Evolutionary conservation across 2,113 vertebrate species (phyloP).

Genomic region (Catharus fuscescens): DNA sequence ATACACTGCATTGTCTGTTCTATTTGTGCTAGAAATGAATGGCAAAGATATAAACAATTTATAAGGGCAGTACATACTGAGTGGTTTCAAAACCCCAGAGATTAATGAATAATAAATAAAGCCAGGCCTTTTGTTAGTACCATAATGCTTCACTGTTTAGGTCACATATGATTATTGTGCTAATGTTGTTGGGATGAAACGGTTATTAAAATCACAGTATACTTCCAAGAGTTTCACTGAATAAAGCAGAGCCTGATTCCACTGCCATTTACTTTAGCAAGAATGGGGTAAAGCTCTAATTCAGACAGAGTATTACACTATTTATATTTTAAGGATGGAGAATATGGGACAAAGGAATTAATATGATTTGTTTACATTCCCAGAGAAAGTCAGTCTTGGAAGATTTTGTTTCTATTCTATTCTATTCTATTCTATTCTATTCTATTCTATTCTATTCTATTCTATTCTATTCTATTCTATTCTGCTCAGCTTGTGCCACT

Average conservation of each 20-base stretch:
- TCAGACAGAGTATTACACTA: neutral
- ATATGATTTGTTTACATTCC: neutral
- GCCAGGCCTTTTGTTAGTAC: neutral
- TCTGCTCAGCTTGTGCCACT: neutral
- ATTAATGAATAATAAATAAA: conserved; percentile 49
- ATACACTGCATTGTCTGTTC: conserved; percentile 10
- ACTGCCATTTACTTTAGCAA: neutral
- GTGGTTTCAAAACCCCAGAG: conserved; percentile 9
- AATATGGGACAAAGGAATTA: neutral
- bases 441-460: neutral
- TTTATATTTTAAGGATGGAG: neutral
- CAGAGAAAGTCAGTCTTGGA: neutral
- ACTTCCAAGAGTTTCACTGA: neutral
- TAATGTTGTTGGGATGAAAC: neutral
- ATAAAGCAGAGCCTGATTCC: neutral
- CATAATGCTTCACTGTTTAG: neutral
- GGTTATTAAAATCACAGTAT: neutral
- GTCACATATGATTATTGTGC: neutral
- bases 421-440: neutral
- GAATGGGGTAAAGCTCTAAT: neutral
- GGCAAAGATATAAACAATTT: conserved; percentile 53
- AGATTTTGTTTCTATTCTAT: neutral
- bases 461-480: neutral
- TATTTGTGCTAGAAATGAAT: conserved; percentile 40
- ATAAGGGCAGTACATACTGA: neutral